phyloP scores from a whole-genome alignment of 2,797 vertebrate genomes.

The Macropus fuliginosus region DNA sequence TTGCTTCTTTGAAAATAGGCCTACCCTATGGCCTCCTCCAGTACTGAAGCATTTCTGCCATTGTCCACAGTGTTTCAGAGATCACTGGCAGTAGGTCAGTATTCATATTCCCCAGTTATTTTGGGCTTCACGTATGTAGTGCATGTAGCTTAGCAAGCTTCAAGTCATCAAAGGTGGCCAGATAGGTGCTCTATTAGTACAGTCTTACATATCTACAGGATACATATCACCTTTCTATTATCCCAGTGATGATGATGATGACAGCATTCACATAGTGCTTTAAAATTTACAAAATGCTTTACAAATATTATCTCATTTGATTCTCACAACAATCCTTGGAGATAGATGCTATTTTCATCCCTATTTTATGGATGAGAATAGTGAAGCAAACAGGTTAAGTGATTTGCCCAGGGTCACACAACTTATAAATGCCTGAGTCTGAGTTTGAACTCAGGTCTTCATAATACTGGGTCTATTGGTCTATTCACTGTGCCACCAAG shows the following conservation, averaged over 20 bases:
- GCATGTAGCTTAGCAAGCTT: neutral
- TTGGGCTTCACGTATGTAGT: no score
- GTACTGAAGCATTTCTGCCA: neutral
- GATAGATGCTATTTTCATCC: neutral
- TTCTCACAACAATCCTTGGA: neutral
- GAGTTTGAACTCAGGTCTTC: neutral
- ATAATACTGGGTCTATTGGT: neutral
- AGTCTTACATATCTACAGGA: neutral
- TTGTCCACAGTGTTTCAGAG: neutral
- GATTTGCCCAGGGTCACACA: neutral
- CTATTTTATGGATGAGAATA: neutral
- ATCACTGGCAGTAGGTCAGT: neutral
- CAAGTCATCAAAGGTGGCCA: neutral
- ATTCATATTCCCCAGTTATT: neutral
- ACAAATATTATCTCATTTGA: neutral
- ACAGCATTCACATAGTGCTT: neutral
- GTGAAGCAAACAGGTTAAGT: neutral
- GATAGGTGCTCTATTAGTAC: neutral
- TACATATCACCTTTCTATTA: neutral
- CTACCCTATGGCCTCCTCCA: neutral
- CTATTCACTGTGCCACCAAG: neutral
- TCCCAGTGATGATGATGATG: no score
- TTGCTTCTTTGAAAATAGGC: neutral
- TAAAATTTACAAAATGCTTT: neutral
- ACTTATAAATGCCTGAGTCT: neutral